Evolutionary conservation across 92 coral and sea anemone species (phyloP).

Genomic region (Meandrina meandrites): DNA sequence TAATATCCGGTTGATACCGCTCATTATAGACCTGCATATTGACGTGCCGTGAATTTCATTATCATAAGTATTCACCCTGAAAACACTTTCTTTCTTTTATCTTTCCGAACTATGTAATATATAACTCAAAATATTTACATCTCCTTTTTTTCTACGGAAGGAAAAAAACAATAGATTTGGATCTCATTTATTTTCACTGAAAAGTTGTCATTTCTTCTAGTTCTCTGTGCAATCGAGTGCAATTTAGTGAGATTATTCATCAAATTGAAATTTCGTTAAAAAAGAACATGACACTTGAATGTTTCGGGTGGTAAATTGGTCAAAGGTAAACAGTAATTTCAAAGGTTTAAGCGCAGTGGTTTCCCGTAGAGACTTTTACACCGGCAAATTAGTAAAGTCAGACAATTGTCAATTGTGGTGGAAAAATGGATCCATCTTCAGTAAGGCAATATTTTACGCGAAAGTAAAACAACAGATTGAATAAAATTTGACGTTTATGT

Average conservation of each 20-base stretch:
- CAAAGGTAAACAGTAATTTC: not conserved
- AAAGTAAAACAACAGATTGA: not conserved
- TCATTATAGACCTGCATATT: not conserved
- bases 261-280: not conserved
- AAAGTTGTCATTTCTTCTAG: not conserved
- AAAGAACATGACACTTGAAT: not conserved
- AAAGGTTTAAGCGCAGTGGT: not conserved
- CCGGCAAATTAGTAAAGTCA: not conserved
- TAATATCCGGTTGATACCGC: not conserved
- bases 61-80: not conserved
- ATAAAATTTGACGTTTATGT: not conserved
- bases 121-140: not conserved
- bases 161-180: not conserved
- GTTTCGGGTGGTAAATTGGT: slow-evolving; percentile 17
- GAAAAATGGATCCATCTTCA: not conserved
- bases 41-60: not conserved
- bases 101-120: not conserved
- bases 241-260: not conserved
- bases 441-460: not conserved
- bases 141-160: not conserved
- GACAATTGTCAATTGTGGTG: not conserved
- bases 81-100: not conserved
- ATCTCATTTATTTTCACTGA: not conserved
- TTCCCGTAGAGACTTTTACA: not conserved
- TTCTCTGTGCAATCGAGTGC: not conserved